Base-by-base conservation (phyloP, 2,888 invertebrate genomes). In the Notocelia uddmanniana region DNA sequence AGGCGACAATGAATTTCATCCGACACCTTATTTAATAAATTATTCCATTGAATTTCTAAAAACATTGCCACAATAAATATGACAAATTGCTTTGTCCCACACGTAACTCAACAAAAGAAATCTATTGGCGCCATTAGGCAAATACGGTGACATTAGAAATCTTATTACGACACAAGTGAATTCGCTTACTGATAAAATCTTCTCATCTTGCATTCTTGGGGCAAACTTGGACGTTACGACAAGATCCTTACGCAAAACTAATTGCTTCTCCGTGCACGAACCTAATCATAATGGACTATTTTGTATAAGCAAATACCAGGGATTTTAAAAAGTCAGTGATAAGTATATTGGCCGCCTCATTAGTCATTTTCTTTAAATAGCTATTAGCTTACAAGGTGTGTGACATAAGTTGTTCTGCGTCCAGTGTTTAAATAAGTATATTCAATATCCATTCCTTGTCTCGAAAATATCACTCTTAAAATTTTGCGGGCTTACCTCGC, bases 111-210 rank as follows among this genome's bases (percentile, higher is more conserved):
- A 72, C 72, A 72, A 72, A 68, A 72, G 67, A 72, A 62, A 72
- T 71, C 71, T 71, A 72, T 69, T 62, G 69, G 52, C 63, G 57
- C 72, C 66, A 59, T 68, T 73, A 57, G 57, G 54, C 68, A 60
- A 71, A 74, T 57, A 37, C 57, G 68, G 54, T 18, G 67, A 66
- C 68, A 78, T 77, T 76, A 76, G 74, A 74, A 75, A 76, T 74
- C 76, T 73, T 57, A 76, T 80, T 77, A 73, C 80, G 75, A 18
- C 63, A 73, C 74, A 77, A 73, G 73, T 71, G 69, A 74, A 75
- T 79, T 77, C 74, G 41, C 64, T 76, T 68, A 45, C 57, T 45
- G 71, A 71, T 55, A 66, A 45, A 45, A 67, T 67, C 71, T 59
- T 34, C 71, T 60, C 66, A 67, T 71, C 71, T n/a, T 3, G 15